Base-by-base conservation (phyloP, 2,113 vertebrate species). In the Sylvietta virens region DNA sequence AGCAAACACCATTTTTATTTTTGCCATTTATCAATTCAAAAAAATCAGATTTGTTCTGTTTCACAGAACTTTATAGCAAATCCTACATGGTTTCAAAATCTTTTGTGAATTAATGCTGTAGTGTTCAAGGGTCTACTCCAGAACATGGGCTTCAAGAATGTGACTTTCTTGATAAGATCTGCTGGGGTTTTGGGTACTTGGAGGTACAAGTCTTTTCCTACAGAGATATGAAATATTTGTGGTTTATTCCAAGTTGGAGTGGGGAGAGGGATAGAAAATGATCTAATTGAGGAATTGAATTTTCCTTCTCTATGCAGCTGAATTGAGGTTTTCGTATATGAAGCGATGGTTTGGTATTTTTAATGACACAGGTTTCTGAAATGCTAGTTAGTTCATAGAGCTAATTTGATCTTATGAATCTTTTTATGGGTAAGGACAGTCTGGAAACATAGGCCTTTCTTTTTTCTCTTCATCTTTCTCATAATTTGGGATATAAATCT, bases 331-430 rank as follows among this genome's bases (percentile, higher is more conserved):
- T 85, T 51, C 5, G 53, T 10, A 31, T 62, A 30, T 13, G 60
- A 65, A 51, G 0, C 0, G 3, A 39, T 58, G 8, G 11, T 37
- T 13, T 4, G 0, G 3, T 61, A 40, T 83, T 67, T 76, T 74
- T 45, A 60, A 47, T 58, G 39, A 7, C 22, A 57, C 2, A 62
- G 17, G 54, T 86, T 88, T 92, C 18, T 80, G 42, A 86, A 92
- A 22, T 71, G 12, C 4, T 86, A 67, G 30, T 13, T 24, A 51
- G 48, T 44, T 83, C 58, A 40, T 31, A 69, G 35, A 88, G 60
- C 1, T 72, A 51, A 64, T 45, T 82, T 28, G 51, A 56, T 58
- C 12, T 54, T 82, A 24, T 35, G 27, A 80, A 69, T 72, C 7
- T 15, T 77, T 65, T 86, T 50, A 33, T 9, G 5, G 13, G 7